A percentile compares a stretch with the other conserved stretches of the same genome.
Conservation (phyloP, 2,113 vertebrate species). For the Archocentrus centrarchus region DNA sequence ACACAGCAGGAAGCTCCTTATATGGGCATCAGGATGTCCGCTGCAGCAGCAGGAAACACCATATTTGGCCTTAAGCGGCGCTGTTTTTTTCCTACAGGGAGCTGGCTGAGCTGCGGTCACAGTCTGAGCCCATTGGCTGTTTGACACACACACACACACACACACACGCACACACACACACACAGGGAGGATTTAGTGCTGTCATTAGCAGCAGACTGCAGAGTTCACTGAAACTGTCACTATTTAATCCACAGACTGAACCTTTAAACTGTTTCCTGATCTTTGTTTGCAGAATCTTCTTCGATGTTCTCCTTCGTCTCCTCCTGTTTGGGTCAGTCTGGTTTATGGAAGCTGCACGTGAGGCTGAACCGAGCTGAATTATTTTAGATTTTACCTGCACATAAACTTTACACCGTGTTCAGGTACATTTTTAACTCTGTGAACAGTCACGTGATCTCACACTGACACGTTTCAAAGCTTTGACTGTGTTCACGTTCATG, state of each 20-base stretch:
- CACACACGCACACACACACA: constrained; percentile 15
- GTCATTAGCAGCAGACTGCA: background rate
- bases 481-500: too few species aligned
- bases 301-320: too few species aligned
- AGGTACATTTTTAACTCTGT: background rate
- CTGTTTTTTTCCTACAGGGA: constrained; percentile 27
- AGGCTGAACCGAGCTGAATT: too few species aligned
- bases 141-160: background rate
- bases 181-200: background rate
- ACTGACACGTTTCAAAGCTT: too few species aligned
- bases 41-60: constrained; percentile 63
- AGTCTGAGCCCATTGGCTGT: constrained; percentile 49
- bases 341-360: background rate
- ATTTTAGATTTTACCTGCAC: background rate
- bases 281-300: too few species aligned
- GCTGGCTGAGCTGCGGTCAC: constrained; percentile 16
- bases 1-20: constrained; percentile 63
- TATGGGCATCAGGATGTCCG: constrained; percentile 63
- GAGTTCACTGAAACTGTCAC: background rate
- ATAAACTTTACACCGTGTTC: background rate
- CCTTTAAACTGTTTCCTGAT: background rate
- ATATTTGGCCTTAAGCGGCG: constrained; percentile 55
- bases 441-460: background rate
- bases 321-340: rapidly evolving
- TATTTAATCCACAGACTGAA: background rate